These are phyloP conservation scores for Rhynchonycteris naso DNA, from an alignment of 2,797 vertebrate genomes.

Conservation along the genomic window DNA sequence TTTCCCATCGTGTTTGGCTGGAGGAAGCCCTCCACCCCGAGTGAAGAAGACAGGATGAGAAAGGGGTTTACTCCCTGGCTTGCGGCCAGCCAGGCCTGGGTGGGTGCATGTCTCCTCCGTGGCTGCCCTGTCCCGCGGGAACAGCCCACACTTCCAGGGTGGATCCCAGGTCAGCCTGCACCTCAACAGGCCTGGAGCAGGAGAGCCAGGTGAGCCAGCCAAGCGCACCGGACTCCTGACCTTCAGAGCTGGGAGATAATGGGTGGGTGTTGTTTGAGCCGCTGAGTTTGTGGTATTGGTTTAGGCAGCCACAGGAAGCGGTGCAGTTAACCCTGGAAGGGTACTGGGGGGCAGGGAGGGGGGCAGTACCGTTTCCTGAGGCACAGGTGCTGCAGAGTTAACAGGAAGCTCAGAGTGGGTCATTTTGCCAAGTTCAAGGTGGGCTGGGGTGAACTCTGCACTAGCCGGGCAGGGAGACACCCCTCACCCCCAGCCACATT, in stretches of 20 bases:
- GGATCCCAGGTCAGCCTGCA: fast-evolving
- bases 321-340: not conserved
- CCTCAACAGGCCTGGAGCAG: not conserved
- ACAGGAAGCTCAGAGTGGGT: not conserved
- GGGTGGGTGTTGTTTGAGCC: too few relatives aligned
- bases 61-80: fast-evolving
- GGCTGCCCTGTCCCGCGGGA: not conserved
- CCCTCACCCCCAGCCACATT: fast-evolving
- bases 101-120: fast-evolving
- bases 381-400: fast-evolving
- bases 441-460: too few relatives aligned
- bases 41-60: fast-evolving
- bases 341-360: not conserved
- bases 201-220: not conserved
- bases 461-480: not conserved
- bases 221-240: fast-evolving
- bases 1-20: not conserved
- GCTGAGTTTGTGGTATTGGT: not conserved
- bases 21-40: fast-evolving
- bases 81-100: not conserved
- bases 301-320: not conserved
- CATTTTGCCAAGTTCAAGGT: not conserved
- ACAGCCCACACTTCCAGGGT: too few relatives aligned
- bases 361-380: not conserved
- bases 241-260: fast-evolving